Evolutionary conservation across 2,888 invertebrate genomes (phyloP).

Genomic region (Lathronympha strigana): DNA sequence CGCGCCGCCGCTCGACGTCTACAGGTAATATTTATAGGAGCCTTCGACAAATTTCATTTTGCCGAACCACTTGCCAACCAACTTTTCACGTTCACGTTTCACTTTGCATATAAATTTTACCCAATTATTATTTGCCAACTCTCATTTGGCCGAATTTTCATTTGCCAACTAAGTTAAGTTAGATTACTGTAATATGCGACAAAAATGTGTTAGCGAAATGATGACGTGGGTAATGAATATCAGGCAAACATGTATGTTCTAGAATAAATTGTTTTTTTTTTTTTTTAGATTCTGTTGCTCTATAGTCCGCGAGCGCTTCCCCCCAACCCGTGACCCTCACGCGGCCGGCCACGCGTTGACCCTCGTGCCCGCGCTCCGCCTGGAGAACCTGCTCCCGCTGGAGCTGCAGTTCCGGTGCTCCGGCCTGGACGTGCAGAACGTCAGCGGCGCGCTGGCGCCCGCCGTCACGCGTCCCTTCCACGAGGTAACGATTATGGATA

Average conservation of each 20-base stretch:
- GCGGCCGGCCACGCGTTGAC: constrained; percentile 95
- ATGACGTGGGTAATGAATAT: too few species aligned
- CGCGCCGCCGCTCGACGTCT: constrained; percentile 65
- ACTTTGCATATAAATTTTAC: too few species aligned
- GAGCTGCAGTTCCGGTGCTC: constrained; percentile 86
- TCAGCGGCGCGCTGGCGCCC: constrained; percentile 56
- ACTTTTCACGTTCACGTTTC: too few species aligned
- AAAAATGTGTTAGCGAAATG: too few species aligned
- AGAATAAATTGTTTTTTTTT: too few species aligned
- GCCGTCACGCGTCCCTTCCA: constrained; percentile 71
- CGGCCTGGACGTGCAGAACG: constrained; percentile 50
- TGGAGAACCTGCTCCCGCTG: constrained; percentile 95
- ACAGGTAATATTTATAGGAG: constrained; percentile 64
- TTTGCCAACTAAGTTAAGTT: too few species aligned
- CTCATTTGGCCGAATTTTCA: too few species aligned
- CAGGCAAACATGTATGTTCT: too few species aligned
- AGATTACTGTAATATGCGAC: too few species aligned
- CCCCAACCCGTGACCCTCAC: constrained; percentile 82
- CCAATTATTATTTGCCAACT: too few species aligned
- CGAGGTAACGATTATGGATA: constrained; percentile 54
- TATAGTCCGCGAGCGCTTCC: constrained; percentile 92
- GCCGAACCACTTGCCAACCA: too few species aligned
- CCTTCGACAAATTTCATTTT: too few species aligned
- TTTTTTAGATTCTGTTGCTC: constrained; percentile 89
- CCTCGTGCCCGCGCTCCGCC: constrained; percentile 91